Conservation (phyloP, 2,888 invertebrate species). For the Drosophila stalkeri region DNA sequence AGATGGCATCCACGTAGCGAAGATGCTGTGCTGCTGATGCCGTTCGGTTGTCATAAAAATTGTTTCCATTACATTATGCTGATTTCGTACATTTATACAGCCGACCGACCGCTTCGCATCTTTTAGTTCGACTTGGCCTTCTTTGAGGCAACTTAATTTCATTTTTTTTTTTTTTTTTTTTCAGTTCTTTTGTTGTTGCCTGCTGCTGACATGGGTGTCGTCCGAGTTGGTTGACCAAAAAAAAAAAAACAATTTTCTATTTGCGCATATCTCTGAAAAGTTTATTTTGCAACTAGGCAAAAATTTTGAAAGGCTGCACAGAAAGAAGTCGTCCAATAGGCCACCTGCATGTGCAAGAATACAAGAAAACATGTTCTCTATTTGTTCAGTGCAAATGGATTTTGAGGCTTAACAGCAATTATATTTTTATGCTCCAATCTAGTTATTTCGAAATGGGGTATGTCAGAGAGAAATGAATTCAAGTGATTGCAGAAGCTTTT, state of each 20-base stretch:
- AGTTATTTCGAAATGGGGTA: background rate
- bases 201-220: slow-evolving; percentile 58
- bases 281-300: slow-evolving; percentile 64
- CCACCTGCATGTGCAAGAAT: slow-evolving; percentile 25
- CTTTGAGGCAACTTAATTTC: slow-evolving; percentile 74
- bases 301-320: slow-evolving; percentile 29
- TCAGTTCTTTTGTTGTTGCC: slow-evolving; percentile 16
- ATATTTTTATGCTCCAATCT: slow-evolving; percentile 45
- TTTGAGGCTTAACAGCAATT: slow-evolving; percentile 56
- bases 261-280: slow-evolving; percentile 62
- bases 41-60: slow-evolving; percentile 75
- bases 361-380: background rate
- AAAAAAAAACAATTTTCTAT: slow-evolving; percentile 75
- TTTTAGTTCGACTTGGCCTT: slow-evolving; percentile 43
- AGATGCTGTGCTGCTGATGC: slow-evolving; percentile 16
- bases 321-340: slow-evolving; percentile 3
- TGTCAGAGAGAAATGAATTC: background rate
- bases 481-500: background rate
- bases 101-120: slow-evolving; percentile 47
- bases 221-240: slow-evolving; percentile 57
- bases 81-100: slow-evolving; percentile 80
- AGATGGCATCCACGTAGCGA: background rate
- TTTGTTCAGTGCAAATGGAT: slow-evolving; percentile 37
- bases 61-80: slow-evolving; percentile 82
- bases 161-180: slow-evolving; percentile 40